Conservation (phyloP, 2,797 vertebrate genomes). For the Adrianichthys oophorus region DNA sequence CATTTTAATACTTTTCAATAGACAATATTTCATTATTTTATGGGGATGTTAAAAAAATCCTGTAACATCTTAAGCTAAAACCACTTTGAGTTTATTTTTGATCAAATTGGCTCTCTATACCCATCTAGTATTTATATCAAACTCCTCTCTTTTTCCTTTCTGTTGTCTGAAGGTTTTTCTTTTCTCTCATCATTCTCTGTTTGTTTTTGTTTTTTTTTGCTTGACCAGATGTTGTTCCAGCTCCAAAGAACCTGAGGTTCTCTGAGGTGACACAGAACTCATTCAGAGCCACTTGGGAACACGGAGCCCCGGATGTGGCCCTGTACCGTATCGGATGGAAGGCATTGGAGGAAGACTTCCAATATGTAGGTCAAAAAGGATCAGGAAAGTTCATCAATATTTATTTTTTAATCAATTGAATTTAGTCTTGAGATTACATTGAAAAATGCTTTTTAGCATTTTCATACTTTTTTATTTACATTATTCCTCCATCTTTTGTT, state of each 20-base stretch:
- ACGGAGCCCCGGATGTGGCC: conserved; percentile 89
- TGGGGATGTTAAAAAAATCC: too few relatives aligned
- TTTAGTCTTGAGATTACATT: too few relatives aligned
- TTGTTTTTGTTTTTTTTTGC: neutral
- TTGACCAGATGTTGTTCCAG: conserved; percentile 86
- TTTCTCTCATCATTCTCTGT: neutral
- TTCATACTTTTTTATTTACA: neutral
- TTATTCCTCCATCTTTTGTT: neutral
- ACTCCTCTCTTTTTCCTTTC: neutral
- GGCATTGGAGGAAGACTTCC: conserved; percentile 62
- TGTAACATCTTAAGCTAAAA: too few relatives aligned
- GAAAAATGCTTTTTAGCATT: too few relatives aligned
- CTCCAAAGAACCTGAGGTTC: conserved; percentile 86
- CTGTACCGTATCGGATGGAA: conserved; percentile 91
- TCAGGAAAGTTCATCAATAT: neutral
- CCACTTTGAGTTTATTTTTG: too few relatives aligned
- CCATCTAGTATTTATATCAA: too few relatives aligned
- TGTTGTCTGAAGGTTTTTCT: neutral
- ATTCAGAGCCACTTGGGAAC: conserved; percentile 92
- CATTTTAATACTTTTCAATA: too few relatives aligned
- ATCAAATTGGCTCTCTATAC: too few relatives aligned
- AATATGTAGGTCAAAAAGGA: conserved; percentile 42
- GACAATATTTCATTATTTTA: too few relatives aligned
- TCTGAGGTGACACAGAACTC: conserved; percentile 86
- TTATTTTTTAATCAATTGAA: too few relatives aligned